Base-by-base conservation (phyloP, 2,113 vertebrate species). In the Poeciliopsis prolifica region DNA sequence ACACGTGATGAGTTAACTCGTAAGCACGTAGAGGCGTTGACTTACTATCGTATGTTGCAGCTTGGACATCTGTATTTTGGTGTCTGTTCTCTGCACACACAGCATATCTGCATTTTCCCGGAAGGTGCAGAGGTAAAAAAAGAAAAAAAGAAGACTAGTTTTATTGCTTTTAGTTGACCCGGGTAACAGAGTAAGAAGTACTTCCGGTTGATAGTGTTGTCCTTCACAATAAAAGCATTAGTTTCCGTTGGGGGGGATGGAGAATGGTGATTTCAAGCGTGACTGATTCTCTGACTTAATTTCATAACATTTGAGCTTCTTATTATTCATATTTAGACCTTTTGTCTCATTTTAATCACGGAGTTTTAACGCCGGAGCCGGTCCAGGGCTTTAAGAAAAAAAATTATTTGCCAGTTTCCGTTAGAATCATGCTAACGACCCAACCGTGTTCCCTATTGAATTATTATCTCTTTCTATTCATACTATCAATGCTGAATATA, bases 21-120 rank as follows among this genome's bases (percentile, higher is more conserved):
- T 3, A n/a, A 44, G 14, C 24, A 42, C 22, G 3, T 31, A 3
- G 3, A 61, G 10, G 44, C 22, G 14, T 70, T 65, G 60, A 95
- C 94, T 95, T 86, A 95, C 95, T 95, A 95, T 95, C 92, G 83
- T 71, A 94, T 87, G 85, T 83, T 87, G 84, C 95, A 95, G 67
- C 40, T 79, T 11, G 95, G 95, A 75, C 95, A 95, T 87, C 77
- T 91, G 82, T 95, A 95, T 78, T 95, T 95, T 13, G 93, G 84
- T 3, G 86, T 82, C 2, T 88, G 78, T 3, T 92, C 93, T 17
- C 70, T 86, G 73, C 95, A 95, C 1, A 95, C 93, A 3, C 61
- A 84, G 72, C 95, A 95, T 3, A 94, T 22, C 76, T 92, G 89
- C 95, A 95, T 82, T n/a, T 24, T 94, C 6, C 65, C 78, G 22